Base-by-base conservation (phyloP, 2,888 invertebrate species). In the Coelopa pilipes region DNA sequence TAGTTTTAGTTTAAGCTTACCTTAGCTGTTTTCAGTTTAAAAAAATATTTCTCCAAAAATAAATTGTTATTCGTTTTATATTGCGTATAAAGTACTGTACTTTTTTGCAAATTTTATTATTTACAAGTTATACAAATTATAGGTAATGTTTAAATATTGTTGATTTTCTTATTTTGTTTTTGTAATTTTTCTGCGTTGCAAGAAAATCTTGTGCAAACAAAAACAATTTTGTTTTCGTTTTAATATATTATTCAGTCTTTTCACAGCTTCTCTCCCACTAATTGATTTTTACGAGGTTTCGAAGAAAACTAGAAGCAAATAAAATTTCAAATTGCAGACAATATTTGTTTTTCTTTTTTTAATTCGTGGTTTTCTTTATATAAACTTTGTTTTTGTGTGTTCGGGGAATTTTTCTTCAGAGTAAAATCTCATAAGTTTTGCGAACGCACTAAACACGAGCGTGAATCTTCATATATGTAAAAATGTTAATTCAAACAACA, bases 261-360 rank as follows among this genome's bases (percentile, higher is more conserved):
- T n/a, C 50, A 46, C 55, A 75, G 59, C 49, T 72, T 75, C 75
- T 75, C 75, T 75, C 75, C 75, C 75, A 46, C 75, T 75, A 72
- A 69, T 69, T 72, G 57, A 17, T 62, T 62, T 13, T 34, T 34
- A 34, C 34, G 34, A 34, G 34, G 34, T 34, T 34, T 34, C 34
- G 34, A 57, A 57, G 19, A 57, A 57, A 53, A 53, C 15, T 17
- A 21, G 21, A 57, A 57, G 11, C 1, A n/a, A 57, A 57, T n/a
- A 57, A 57, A 57, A 57, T n/a, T 57, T 34, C 57, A 57, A 57
- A 57, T n/a, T 19, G 21, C 17, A 57, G 34, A 34, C 2, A 34
- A 34, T 34, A 34, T 2, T 34, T 34, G 34, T 34, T 34, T 34
- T 34, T 34, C 34, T 34, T 34, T 7, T 34, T 34, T 34, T 4